phyloP scores from a whole-genome alignment of 1,140 invertebrate species.

The Araneus ventricosus region DNA sequence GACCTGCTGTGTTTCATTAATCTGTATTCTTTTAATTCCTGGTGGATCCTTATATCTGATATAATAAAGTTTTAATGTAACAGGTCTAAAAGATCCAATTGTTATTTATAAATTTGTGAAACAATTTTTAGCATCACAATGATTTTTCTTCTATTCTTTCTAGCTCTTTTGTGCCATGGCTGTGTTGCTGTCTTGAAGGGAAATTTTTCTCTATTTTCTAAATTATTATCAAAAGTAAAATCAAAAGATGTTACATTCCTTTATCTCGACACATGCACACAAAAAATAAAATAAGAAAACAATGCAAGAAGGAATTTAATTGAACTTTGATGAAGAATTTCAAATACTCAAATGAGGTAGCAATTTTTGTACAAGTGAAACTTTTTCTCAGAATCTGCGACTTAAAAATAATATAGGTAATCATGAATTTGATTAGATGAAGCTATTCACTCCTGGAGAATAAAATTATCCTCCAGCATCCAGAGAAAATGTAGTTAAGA shows the following conservation, averaged over 20 bases:
- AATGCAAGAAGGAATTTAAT: too few relatives aligned
- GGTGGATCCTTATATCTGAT: background rate
- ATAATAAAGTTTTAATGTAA: background rate
- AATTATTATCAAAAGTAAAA: background rate
- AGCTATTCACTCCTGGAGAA: too few relatives aligned
- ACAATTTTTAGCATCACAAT: background rate
- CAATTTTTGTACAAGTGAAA: too few relatives aligned
- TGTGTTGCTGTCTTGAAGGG: conserved; percentile 74
- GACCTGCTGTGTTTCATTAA: too few relatives aligned
- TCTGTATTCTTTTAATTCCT: background rate
- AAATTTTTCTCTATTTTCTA: background rate
- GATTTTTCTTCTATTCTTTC: background rate
- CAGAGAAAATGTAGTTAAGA: too few relatives aligned
- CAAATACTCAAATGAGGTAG: too few relatives aligned
- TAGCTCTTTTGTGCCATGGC: conserved; percentile 74
- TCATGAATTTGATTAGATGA: too few relatives aligned
- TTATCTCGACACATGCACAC: background rate
- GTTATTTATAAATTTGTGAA: background rate
- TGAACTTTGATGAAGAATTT: too few relatives aligned
- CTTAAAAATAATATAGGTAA: too few relatives aligned
- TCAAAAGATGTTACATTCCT: background rate
- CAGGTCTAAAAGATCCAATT: background rate
- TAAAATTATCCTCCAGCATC: too few relatives aligned
- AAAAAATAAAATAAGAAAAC: too few relatives aligned
- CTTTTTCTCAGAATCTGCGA: too few relatives aligned